Conservation (phyloP, 2,888 invertebrate genomes). For the Coecobrya sp. region DNA sequence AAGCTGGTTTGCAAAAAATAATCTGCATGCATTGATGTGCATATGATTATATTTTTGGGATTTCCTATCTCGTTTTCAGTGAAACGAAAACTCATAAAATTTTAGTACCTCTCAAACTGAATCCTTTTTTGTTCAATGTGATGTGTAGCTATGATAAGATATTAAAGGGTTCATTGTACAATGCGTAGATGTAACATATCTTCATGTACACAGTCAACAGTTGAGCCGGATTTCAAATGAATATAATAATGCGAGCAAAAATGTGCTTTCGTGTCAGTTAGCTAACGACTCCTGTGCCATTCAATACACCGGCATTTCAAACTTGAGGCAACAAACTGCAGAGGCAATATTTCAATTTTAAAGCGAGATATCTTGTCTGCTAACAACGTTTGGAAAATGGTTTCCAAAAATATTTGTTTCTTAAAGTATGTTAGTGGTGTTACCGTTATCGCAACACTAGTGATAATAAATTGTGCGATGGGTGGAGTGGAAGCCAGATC, state of each 20-base stretch:
- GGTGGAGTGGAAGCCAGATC: conserved; percentile 8
- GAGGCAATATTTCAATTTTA: too few relatives aligned
- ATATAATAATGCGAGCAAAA: neutral
- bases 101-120: conserved; percentile 25
- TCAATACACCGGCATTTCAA: too few relatives aligned
- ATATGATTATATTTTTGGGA: neutral
- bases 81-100: neutral
- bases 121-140: neutral
- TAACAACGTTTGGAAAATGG: neutral
- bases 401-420: neutral
- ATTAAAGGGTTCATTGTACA: neutral
- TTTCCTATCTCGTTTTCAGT: neutral
- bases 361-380: too few relatives aligned
- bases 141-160: neutral
- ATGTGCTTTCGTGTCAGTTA: neutral
- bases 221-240: conserved; percentile 30
- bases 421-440: neutral
- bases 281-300: too few relatives aligned
- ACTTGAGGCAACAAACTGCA: too few relatives aligned
- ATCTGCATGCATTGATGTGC: neutral
- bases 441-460: neutral
- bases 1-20: neutral
- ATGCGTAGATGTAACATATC: neutral
- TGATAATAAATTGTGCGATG: neutral
- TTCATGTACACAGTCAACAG: neutral